phyloP scores from a whole-genome alignment of 2,888 invertebrate species.

The Phortica magna region DNA sequence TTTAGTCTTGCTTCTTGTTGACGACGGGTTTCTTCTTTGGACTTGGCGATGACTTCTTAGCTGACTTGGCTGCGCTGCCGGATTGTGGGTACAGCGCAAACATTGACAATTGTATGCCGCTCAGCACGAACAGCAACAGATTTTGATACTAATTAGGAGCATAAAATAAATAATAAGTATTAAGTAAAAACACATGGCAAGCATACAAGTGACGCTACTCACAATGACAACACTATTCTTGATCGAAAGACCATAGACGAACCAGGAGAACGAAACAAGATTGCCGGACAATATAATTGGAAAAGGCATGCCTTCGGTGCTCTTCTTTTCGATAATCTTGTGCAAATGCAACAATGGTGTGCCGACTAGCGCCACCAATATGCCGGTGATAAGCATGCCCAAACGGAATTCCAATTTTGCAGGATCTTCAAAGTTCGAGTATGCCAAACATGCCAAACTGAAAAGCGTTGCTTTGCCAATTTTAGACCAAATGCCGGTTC shows the following conservation, averaged over 20 bases:
- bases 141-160: conserved; percentile 84
- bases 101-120: conserved; percentile 82
- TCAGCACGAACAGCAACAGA: conserved; percentile 82
- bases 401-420: conserved; percentile 83
- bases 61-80: conserved; percentile 44
- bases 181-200: too few species aligned
- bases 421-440: conserved; percentile 83
- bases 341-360: conserved; percentile 85
- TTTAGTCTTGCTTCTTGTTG: conserved; percentile 67
- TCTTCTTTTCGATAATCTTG: conserved; percentile 87
- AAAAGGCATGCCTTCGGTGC: conserved; percentile 92
- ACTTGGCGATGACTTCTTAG: conserved; percentile 29
- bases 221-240: conserved; percentile 72
- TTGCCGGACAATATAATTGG: conserved; percentile 91
- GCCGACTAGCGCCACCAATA: conserved; percentile 82
- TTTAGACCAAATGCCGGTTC: conserved; percentile 80
- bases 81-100: conserved; percentile 85
- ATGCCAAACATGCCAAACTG: conserved; percentile 81
- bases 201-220: conserved; percentile 47
- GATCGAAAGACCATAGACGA: conserved; percentile 74
- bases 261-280: conserved; percentile 80
- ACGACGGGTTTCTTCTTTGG: conserved; percentile 44
- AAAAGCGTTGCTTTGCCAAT: conserved; percentile 81
- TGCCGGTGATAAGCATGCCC: conserved; percentile 83
- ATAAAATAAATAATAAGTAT: not conserved